Evolutionary conservation across 2,797 vertebrate species (phyloP).

Genomic region (Microhierax caerulescens): DNA sequence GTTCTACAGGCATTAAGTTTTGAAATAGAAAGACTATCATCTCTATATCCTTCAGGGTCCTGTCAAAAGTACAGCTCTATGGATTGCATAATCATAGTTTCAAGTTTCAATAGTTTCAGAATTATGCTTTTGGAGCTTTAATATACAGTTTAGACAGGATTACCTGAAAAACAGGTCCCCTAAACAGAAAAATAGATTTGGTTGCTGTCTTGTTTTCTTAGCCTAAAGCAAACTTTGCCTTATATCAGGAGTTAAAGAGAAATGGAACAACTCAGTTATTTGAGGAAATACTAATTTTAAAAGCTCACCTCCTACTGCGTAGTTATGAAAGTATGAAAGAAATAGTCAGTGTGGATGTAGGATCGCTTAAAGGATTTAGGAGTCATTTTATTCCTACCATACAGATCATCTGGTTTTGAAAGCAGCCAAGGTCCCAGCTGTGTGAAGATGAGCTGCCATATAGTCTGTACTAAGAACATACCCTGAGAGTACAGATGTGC

Average conservation of each 20-base stretch:
- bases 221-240: not conserved
- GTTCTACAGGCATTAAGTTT: not conserved
- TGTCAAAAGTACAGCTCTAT: not conserved
- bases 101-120: not conserved
- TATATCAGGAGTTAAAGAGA: not conserved
- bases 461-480: not conserved
- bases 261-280: not conserved
- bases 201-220: not conserved
- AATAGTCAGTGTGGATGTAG: not conserved
- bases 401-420: not conserved
- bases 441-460: not conserved
- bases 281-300: not conserved
- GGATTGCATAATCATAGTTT: not conserved
- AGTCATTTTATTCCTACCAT: not conserved
- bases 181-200: not conserved
- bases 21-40: not conserved
- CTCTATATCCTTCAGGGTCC: not conserved
- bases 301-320: not conserved
- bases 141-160: not conserved
- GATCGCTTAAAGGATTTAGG: not conserved
- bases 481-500: not conserved
- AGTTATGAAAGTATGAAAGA: not conserved
- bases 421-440: not conserved
- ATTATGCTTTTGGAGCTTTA: not conserved
- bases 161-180: not conserved